Conservation (phyloP, 2,888 invertebrate species). For the Frankliniella fusca region DNA sequence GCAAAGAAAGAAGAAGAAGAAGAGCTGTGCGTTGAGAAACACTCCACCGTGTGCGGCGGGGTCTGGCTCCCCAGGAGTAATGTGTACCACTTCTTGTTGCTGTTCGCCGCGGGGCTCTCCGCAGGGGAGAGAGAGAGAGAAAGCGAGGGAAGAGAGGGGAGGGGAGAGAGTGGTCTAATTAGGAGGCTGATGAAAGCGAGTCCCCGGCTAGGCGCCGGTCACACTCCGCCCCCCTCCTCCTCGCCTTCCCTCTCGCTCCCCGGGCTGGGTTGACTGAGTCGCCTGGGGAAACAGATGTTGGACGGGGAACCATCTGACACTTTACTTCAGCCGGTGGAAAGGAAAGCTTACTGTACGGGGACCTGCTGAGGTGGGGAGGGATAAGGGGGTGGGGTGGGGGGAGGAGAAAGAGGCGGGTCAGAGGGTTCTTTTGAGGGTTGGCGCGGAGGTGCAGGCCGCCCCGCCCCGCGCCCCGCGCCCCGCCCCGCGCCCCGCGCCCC, state of each 20-base stretch:
- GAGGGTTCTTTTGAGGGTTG: neutral
- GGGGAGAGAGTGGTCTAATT: neutral
- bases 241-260: neutral
- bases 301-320: slow-evolving; percentile 10
- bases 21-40: too few species aligned
- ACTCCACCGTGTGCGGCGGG: too few species aligned
- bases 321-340: neutral
- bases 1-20: too few species aligned
- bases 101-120: neutral
- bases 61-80: neutral
- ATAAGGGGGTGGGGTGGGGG: neutral
- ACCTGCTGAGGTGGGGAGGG: neutral
- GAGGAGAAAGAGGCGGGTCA: neutral
- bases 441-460: neutral
- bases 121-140: neutral
- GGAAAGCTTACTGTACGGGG: neutral
- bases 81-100: neutral
- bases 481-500: neutral
- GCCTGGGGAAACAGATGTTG: slow-evolving; percentile 14
- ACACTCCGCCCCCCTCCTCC: neutral
- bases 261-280: neutral
- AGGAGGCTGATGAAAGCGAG: slow-evolving; percentile 10
- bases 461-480: neutral
- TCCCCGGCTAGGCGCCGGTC: neutral
- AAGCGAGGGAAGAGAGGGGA: neutral